Base-by-base conservation (phyloP, 2,113 vertebrate species). In the Ceyx melanurus region DNA sequence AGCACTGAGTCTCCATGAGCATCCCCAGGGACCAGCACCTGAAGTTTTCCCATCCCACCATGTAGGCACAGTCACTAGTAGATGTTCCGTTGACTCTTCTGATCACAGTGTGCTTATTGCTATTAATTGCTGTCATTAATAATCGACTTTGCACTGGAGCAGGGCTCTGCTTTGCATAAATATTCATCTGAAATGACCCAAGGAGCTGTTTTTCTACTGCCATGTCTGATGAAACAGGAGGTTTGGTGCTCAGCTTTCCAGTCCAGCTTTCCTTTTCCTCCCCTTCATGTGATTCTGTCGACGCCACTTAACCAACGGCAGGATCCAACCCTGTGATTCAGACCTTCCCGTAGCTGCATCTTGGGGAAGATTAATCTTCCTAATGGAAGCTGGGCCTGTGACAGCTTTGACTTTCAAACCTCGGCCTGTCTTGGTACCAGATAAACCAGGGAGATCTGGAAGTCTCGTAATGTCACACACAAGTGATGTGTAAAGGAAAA, bases 61-160 rank as follows among this genome's bases (percentile, higher is more conserved):
- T 0, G 0, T 58, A 28, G 37, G 11, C 42, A 35, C 0, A 1
- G 15, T 13, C 10, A 7, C 26, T 26, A 31, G n/a, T 35, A 57
- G 64, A 5, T 43, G 35, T 50, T 61, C 37, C 1, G 0, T 10
- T 74, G 61, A 13, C 54, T 81, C 25, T 56, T 17, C 20, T 54
- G 43, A 10, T 37, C 7, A 2, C 57, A 31, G 4, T 56, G 45
- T 57, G 14, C 9, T 78, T 25, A 56, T 56, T 91, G 12, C 35
- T 37, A 1, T 42, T 64, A 26, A 67, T 37, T 10, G 21, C 20
- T 15, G 29, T 54, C 6, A 9, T 15, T 45, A 31, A 21, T 45
- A n/a, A n/a, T 57, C 20, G 31, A 48, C 66, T 62, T 67, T 10
- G 43, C 23, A 5, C 45, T 43, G 70, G 73, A 43, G 2, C 43